Evolutionary conservation across 64 coral and sea anemone species (phyloP), one percentile per base, ranked within the genome.

Genomic region (Actinia equina): DNA sequence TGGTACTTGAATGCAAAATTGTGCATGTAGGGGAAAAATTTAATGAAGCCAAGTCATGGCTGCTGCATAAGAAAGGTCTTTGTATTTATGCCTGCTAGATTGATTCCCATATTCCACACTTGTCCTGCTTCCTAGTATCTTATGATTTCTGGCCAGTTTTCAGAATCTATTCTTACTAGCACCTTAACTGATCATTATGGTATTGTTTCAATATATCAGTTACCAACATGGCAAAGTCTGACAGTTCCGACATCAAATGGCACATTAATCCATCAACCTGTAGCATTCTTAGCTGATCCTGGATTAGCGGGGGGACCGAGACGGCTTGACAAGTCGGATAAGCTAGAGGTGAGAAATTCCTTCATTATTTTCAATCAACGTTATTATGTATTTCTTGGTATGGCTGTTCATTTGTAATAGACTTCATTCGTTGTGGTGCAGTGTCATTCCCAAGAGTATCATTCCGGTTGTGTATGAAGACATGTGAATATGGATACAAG

Each of bases 261-360:
- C 37, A 93, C 94, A 2, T 74, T 93, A 43, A 64, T 97, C 51
- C 94, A 93, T 6, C 94, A 97, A 26, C 94, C 94, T 5, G 78
- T 97, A 4, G 91, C 94, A 16, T 93, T 97, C 55, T 88, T 97
- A 23, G 88, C 94, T 26, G 94, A 97, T 74, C 84, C 94, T 64
- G 88, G 88, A 20, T 53, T 91, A 43, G 16, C 80, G 79, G 65
- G 86, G 22, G 85, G 85, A 51, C 88, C 94, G 10, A 65, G 94
- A 82, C 89, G 94, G 83, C 85, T 97, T 82, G 94, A 97, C 91
- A 97, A 97, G 82, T 97, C 94, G 25, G 94, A 97, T 67, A 93
- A 92, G 77, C 71, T 97, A 58, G 94, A 97, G 94, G 94, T 97
- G 19, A 91, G 23, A 52, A 82, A 80, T 3, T 25, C 6, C 5